Evolutionary conservation across 2,113 vertebrate genomes (phyloP).

Genomic region (Callionymus lyra): DNA sequence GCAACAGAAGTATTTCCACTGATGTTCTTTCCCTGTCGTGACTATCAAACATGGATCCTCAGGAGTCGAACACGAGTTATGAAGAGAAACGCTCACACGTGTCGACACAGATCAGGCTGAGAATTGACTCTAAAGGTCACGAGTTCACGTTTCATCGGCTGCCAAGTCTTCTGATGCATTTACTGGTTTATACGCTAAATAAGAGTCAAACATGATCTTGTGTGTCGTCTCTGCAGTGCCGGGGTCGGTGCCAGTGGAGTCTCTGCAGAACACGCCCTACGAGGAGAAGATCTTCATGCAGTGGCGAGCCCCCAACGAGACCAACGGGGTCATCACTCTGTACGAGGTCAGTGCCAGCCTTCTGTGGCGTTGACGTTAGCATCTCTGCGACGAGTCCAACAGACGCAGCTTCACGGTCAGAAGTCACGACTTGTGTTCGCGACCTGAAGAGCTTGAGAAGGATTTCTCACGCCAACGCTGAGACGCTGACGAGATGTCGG

Average conservation of each 20-base stretch:
- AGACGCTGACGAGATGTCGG: too few species aligned
- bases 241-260: conserved; percentile 84
- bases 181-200: not conserved
- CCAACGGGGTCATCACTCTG: conserved; percentile 92
- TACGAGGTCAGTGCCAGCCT: conserved; percentile 93
- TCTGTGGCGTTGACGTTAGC: too few species aligned
- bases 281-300: conserved; percentile 98
- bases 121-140: not conserved
- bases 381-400: too few species aligned
- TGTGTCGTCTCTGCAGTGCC: conserved; percentile 70
- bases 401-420: too few species aligned
- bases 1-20: too few species aligned
- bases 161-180: not conserved
- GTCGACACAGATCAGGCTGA: not conserved
- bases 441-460: too few species aligned
- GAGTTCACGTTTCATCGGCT: not conserved
- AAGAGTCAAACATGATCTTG: not conserved
- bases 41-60: too few species aligned
- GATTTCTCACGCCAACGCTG: too few species aligned
- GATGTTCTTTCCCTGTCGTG: too few species aligned
- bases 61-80: too few species aligned
- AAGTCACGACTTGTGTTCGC: too few species aligned
- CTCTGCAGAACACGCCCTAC: conserved; percentile 89
- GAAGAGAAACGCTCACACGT: not conserved
- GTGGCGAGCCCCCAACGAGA: conserved; percentile 96